Base-by-base conservation (phyloP, 2,113 vertebrate species). In the Donacobius atricapilla region DNA sequence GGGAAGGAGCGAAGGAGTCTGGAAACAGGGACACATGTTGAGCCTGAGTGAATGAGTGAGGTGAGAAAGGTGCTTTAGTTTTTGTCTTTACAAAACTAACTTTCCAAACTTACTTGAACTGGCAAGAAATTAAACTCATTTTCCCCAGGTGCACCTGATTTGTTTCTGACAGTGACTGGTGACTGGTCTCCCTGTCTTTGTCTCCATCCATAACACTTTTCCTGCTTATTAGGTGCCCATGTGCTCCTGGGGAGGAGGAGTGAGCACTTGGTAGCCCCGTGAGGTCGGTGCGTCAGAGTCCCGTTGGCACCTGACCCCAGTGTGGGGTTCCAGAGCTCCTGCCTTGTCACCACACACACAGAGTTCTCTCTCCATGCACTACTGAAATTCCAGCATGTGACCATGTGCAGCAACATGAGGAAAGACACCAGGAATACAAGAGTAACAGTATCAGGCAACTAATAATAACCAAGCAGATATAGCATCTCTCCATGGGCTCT, bases 251-350 rank as follows among this genome's bases (percentile, higher is more conserved):
- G 25, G 13, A 44, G 18, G 12, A 13, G 42, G 13, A 80, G 33
- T 25, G 39, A 18, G 22, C 21, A 23, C 5, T 8, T n/a, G 45
- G 8, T 21, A 76, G 37, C 9, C 57, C 72, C 24, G 2, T 13
- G 19, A 63, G 3, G 9, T 56, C 5, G 28, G 12, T 15, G 15
- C 54, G 35, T 7, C 7, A 28, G 23, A 72, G 28, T 11, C 15
- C 13, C 18, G 20, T 2, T 27, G 21, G 18, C n/a, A 15, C 24
- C 17, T 56, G 48, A 45, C 10, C 23, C 12, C 27, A 27, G 2
- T 0, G 0, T 2, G 1, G 20, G 10, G 7, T 15, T 60, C 85
- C 44, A 65, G 78, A 51, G 22, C 25, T 33, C 14, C 20, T 78
- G 5, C 15, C 11, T 23, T 69, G 14, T 15, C 15, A 3, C 42